A percentile compares a stretch with the other conserved stretches of the same genome.
Conservation (phyloP, 1,140 invertebrate species). For the Drosophila lacteicornis region DNA sequence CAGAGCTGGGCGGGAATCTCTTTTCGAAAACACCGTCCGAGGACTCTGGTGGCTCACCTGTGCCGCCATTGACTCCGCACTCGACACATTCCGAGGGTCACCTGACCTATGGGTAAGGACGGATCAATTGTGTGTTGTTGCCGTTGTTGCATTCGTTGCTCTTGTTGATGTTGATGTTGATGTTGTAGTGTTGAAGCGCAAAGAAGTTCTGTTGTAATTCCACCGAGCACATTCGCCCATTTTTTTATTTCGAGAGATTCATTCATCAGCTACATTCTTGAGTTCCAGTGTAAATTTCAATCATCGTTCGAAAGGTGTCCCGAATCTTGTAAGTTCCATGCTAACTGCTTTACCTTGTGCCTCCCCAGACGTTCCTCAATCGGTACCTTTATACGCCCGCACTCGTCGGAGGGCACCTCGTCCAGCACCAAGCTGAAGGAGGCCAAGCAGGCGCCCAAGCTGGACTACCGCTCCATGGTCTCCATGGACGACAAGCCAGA, state of each 20-base stretch:
- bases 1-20: constrained; percentile 93
- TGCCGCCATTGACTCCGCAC: constrained; percentile 85
- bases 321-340: no score
- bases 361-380: constrained; percentile 83
- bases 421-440: constrained; percentile 86
- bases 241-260: constrained; percentile 13
- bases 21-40: constrained; percentile 95
- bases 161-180: constrained; percentile 44
- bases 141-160: constrained; percentile 42
- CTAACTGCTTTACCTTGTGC: neutral
- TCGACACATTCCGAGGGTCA: constrained; percentile 85
- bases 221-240: constrained; percentile 26
- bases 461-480: constrained; percentile 96
- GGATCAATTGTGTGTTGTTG: constrained; percentile 50
- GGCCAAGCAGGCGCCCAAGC: constrained; percentile 87
- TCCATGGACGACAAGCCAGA: constrained; percentile 97
- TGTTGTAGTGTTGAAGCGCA: constrained; percentile 47
- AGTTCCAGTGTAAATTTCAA: constrained; percentile 47
- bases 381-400: constrained; percentile 84
- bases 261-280: constrained; percentile 35
- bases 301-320: constrained; percentile 17
- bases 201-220: constrained; percentile 8
- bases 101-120: constrained; percentile 83
- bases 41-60: constrained; percentile 88
- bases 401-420: constrained; percentile 91